Evolutionary conservation across 2,113 vertebrate species (phyloP).

Genomic region (Tinamus guttatus): DNA sequence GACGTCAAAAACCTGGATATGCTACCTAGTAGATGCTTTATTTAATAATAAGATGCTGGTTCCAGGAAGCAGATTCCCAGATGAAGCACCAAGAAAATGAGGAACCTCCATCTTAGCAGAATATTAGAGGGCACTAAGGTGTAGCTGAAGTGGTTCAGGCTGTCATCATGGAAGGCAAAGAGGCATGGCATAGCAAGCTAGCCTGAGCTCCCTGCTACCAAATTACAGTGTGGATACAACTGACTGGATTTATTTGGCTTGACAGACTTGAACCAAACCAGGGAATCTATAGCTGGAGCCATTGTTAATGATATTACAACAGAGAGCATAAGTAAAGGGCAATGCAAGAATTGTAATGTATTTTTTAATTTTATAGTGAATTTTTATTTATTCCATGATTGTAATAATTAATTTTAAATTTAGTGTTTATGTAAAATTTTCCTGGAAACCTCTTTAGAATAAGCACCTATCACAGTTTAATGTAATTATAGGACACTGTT

Average conservation of each 20-base stretch:
- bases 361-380: background rate
- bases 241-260: background rate
- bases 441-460: background rate
- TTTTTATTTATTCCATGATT: background rate
- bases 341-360: background rate
- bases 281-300: background rate
- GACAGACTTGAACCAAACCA: background rate
- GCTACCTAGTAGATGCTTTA: background rate
- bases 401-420: background rate
- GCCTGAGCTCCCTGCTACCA: background rate
- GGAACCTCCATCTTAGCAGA: background rate
- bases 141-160: background rate
- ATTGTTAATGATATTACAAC: background rate
- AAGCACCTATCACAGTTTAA: background rate
- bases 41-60: background rate
- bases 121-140: background rate
- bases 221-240: accelerated
- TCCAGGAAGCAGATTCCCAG: background rate
- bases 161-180: background rate
- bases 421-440: background rate
- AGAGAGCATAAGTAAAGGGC: background rate
- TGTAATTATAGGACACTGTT: background rate
- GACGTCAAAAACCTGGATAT: background rate
- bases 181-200: background rate
- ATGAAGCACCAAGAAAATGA: background rate